phyloP scores from a whole-genome alignment of 1,140 invertebrate genomes.

The Chionoecetes opilio region DNA sequence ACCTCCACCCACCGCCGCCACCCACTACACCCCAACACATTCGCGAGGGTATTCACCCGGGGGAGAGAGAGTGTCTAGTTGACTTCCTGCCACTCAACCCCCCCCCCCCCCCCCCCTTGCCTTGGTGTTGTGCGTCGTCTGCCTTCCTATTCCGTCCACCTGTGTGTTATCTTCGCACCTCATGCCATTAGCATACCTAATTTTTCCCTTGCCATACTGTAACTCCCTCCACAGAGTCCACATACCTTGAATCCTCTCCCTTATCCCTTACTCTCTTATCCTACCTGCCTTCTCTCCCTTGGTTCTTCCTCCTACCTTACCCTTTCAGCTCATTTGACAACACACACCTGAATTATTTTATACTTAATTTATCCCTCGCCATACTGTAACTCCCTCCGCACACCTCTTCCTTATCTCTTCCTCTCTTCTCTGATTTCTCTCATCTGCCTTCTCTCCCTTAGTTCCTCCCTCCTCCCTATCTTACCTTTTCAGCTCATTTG shows the following conservation, averaged over 20 bases:
- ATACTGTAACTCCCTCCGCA: too few relatives aligned
- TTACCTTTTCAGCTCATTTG: background rate
- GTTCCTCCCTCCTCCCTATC: background rate
- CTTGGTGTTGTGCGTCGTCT: background rate
- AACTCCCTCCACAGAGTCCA: too few relatives aligned
- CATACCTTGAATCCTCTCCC: too few relatives aligned
- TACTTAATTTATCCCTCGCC: too few relatives aligned
- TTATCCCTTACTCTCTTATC: too few relatives aligned
- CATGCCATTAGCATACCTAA: background rate
- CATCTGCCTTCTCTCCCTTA: background rate
- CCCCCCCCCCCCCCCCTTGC: background rate
- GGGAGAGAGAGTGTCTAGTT: conserved; percentile 17
- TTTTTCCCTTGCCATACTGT: too few relatives aligned
- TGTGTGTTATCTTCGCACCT: background rate
- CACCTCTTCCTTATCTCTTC: too few relatives aligned
- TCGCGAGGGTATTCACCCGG: conserved; percentile 10
- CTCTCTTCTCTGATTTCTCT: background rate
- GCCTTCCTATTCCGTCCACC: background rate
- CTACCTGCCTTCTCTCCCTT: too few relatives aligned
- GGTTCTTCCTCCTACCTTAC: too few relatives aligned
- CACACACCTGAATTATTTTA: too few relatives aligned
- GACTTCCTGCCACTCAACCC: background rate
- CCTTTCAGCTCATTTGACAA: too few relatives aligned
- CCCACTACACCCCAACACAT: background rate
- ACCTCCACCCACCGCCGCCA: conserved; percentile 22